Evolutionary conservation across 2,888 invertebrate genomes (phyloP), one percentile per base, ranked within the genome.

Genomic region (Loripinus fragilis): DNA sequence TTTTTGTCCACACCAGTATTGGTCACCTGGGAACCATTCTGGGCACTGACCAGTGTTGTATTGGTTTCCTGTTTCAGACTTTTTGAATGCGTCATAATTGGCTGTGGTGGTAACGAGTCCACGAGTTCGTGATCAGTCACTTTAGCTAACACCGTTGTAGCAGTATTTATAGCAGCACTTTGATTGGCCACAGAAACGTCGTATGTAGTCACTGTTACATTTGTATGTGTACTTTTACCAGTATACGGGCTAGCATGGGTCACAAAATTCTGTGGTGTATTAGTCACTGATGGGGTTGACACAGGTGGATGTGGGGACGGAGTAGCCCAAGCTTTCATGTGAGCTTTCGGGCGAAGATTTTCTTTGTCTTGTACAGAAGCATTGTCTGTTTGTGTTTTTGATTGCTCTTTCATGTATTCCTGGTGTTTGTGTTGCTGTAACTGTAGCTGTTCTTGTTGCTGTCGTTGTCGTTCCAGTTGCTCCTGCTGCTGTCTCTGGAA

Each of bases 241-340:
- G 85, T 68, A 60, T 86, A 84, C 2, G 82, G 83, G 78, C 81
- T 85, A 45, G 80, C 64, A 80, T 87, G 80, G 23, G 87, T 85
- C 23, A 80, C 78, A 35, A 72, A 45, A 25, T 67, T 74, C 20
- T 69, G 85, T 23, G 74, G 50, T 65, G 70, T 74, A 20, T 78
- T 78, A 23, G 42, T 55, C 17, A 73, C 74, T 48, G 76, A 33
- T 10, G 78, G 81, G 28, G 74, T 76, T 12, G 74, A 76, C 23
- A 84, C 80, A 23, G 81, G 84, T 33, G 89, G 88, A 33, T 87
- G 85, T 28, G 90, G 88, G 17, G 88, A 86, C 0, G 90, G 89
- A 1, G 89, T 87, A 7, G 87, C 84, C 89, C 89, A 90, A 5
- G 89, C 90, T 66, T 88, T 85, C 35, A 85, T 45, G 25, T 89